These are phyloP conservation scores for Drosophila biarmipes DNA, from an alignment of 1,140 invertebrate genomes.

Conservation along the genomic window DNA sequence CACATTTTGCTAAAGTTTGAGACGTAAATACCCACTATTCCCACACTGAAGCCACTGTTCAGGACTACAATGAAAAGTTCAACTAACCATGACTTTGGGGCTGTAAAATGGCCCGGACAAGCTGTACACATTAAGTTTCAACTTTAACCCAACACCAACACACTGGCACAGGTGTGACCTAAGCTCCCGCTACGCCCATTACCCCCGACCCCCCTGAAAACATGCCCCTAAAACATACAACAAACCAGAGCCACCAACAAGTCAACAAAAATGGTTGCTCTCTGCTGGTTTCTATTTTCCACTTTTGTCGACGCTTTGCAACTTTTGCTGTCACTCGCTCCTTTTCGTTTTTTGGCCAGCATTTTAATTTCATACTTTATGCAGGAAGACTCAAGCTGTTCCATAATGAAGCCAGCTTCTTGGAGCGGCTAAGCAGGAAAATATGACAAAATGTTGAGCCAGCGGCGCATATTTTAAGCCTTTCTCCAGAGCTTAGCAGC, in stretches of 20 bases:
- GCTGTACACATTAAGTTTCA: constrained; percentile 57
- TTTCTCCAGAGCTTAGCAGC: constrained; percentile 41
- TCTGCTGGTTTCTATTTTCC: constrained; percentile 39
- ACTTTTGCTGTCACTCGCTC: constrained; percentile 45
- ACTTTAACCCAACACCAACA: constrained; percentile 42
- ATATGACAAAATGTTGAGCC: constrained; percentile 70
- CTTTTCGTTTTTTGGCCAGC: constrained; percentile 42
- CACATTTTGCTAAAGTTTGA: neutral
- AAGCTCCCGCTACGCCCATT: constrained; percentile 11
- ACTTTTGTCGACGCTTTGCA: constrained; percentile 42
- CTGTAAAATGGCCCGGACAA: constrained; percentile 40
- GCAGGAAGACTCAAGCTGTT: constrained; percentile 39
- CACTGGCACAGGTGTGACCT: constrained; percentile 41
- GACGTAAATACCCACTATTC: neutral
- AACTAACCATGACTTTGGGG: constrained; percentile 37
- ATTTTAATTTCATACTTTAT: constrained; percentile 70
- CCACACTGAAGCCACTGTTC: constrained; percentile 17
- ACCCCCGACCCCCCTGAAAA: neutral
- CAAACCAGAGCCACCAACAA: constrained; percentile 43
- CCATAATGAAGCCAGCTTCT: constrained; percentile 67
- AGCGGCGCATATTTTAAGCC: constrained; percentile 61
- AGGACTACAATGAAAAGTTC: constrained; percentile 24
- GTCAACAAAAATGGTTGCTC: constrained; percentile 45
- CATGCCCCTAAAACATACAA: constrained; percentile 16
- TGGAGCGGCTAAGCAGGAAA: constrained; percentile 59